Base-by-base conservation (phyloP, 2,888 invertebrate species). In the Encarsia formosa region DNA sequence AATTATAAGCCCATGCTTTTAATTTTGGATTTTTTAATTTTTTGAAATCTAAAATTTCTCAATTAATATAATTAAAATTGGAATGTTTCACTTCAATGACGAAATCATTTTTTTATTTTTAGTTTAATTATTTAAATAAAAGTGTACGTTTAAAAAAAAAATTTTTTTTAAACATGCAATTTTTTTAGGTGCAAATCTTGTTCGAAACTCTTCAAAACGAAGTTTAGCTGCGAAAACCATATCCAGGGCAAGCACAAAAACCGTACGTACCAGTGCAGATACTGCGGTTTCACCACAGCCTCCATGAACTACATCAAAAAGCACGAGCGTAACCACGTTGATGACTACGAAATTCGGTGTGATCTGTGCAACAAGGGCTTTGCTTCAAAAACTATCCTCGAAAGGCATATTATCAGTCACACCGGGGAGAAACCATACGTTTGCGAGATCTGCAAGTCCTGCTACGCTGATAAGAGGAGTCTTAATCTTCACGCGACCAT, bases 401-500 rank as follows among this genome's bases (percentile, higher is more conserved):
- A 60, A 16, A 71, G 77, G 22, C 81, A 81, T 53, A 65, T 77
- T 65, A 66, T 72, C 2, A 73, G 74, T 6, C 76, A 76, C 40
- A 71, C 71, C 0, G 75, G 75, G 0, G 76, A 76, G 29, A 76
- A 70, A 47, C 70, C 78, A 4, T 78, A 70, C 34, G 65, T 73
- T 0, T 79, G 81, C 58, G 66, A 69, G 6, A 66, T 76, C 0
- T 80, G 80, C 46, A 75, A 77, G 0, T 72, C 75, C 5, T 65
- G 74, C 1, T 82, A 82, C 48, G 73, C 79, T 0, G 80, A 79
- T 0, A 78, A 79, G 11, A 77, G 79, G 24, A 69, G 79, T 13
- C 65, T 82, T 1, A 77, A 77, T 40, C 77, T 79, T 54, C 81
- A 82, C 63, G 64, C 79, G 59, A 80, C 79, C 5, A 76, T 78